phyloP scores from a whole-genome alignment of 2,888 invertebrate genomes.

The Acanthococcus lagerstroemiae region DNA sequence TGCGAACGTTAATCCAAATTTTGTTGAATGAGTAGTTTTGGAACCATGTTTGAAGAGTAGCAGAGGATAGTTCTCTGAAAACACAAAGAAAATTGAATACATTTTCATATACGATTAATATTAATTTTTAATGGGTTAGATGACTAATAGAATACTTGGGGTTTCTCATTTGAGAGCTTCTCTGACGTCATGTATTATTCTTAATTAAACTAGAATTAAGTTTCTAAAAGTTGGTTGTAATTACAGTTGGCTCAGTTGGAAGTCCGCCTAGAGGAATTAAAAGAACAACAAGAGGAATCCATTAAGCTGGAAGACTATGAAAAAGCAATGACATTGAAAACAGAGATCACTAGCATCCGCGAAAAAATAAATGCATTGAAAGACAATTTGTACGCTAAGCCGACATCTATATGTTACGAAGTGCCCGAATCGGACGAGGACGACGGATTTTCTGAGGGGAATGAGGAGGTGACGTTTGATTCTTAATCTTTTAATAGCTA shows the following conservation, averaged over 20 bases:
- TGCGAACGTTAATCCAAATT: no score
- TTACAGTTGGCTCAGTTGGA: conserved; percentile 11
- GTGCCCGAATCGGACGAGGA: neutral
- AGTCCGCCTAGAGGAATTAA: neutral
- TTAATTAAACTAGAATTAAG: neutral
- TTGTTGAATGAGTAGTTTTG: no score
- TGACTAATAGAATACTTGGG: no score
- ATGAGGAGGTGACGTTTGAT: neutral
- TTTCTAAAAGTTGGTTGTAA: neutral
- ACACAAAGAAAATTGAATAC: no score
- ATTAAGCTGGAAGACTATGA: conserved; percentile 3
- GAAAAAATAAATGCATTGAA: conserved; percentile 5
- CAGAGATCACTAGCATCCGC: neutral
- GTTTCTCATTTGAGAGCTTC: no score
- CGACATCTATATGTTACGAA: neutral
- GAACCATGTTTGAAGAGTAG: no score
- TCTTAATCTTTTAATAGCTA: no score
- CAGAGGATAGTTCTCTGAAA: no score
- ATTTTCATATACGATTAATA: no score
- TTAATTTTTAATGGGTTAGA: no score
- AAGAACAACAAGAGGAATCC: conserved; percentile 7
- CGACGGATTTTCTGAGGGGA: neutral
- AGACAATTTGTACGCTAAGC: neutral
- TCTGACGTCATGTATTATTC: neutral
- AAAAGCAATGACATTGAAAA: conserved; percentile 12